A percentile compares a stretch with the other conserved stretches of the same genome.
phyloP scores from a whole-genome alignment of 2,797 vertebrate genomes.

The Hoplostethus mediterraneus region DNA sequence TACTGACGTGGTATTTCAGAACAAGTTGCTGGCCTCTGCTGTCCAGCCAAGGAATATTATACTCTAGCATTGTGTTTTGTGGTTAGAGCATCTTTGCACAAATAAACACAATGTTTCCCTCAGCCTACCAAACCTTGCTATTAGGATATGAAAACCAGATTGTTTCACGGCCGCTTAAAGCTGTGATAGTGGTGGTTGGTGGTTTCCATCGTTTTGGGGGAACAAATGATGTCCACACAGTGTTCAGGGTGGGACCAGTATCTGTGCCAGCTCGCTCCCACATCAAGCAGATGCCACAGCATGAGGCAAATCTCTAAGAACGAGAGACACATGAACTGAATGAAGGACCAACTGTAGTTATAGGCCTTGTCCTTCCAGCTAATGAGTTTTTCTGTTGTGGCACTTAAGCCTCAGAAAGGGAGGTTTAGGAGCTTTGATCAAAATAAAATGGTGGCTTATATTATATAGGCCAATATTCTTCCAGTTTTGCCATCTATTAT shows the following conservation, averaged over 20 bases:
- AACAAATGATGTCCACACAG: slow-evolving; percentile 40
- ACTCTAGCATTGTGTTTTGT: too few relatives aligned
- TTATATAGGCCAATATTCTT: too few relatives aligned
- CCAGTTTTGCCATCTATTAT: too few relatives aligned
- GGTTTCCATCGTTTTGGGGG: slow-evolving; percentile 17
- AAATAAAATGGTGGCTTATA: background rate
- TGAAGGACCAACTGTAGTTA: background rate
- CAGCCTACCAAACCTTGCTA: background rate
- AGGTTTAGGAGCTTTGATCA: background rate
- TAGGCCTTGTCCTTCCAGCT: background rate
- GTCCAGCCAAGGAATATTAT: background rate
- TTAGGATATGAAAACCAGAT: background rate
- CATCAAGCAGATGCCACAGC: slow-evolving; percentile 41
- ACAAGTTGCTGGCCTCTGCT: background rate
- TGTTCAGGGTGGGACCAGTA: slow-evolving; percentile 29
- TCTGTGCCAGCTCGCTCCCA: slow-evolving; percentile 44
- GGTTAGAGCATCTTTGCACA: too few relatives aligned
- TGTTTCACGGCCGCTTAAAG: slow-evolving; percentile 11
- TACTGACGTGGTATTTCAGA: background rate
- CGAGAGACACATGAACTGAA: background rate
- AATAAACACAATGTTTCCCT: background rate
- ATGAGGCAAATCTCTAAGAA: slow-evolving; percentile 11
- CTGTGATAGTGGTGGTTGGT: background rate
- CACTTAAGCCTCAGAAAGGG: background rate
- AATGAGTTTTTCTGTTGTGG: background rate